Evolutionary conservation across 2,888 invertebrate genomes (phyloP).

Genomic region (Ypsolopha scabrella): DNA sequence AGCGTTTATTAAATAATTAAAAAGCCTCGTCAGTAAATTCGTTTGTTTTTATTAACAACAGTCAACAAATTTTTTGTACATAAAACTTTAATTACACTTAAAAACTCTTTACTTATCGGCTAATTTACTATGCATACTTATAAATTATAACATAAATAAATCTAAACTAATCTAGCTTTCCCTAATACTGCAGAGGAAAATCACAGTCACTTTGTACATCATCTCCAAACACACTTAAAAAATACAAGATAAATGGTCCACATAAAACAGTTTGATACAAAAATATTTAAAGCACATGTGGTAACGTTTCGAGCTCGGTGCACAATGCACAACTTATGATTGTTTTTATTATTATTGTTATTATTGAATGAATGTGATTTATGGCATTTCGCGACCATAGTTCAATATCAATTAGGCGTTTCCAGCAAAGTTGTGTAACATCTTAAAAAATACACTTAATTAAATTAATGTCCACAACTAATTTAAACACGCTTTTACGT

Average conservation of each 20-base stretch:
- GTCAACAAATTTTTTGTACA: conserved; percentile 42
- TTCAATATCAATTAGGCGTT: no score
- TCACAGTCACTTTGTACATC: conserved; percentile 40
- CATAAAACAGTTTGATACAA: background rate
- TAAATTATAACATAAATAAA: conserved; percentile 5
- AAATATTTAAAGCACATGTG: no score
- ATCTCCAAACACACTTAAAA: conserved; percentile 14
- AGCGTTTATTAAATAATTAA: background rate
- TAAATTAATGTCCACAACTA: no score
- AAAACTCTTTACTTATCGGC: conserved; percentile 21
- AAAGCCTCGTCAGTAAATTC: background rate
- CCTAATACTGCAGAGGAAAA: conserved; percentile 55
- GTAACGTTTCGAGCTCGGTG: no score
- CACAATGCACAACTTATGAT: no score
- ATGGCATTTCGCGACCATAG: no score
- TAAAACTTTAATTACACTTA: conserved; percentile 21
- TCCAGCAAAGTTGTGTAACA: no score
- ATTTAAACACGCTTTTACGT: no score
- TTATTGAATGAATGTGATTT: no score
- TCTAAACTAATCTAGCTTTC: conserved; percentile 20
- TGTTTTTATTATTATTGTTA: no score
- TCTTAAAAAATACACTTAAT: no score
- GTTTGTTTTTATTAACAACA: conserved; percentile 13
- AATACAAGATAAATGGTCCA: conserved; percentile 9
- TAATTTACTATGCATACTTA: conserved; percentile 10